Evolutionary conservation across 2,888 invertebrate genomes (phyloP), one percentile per base, ranked within the genome.

Genomic region (Limnephilus marmoratus): DNA sequence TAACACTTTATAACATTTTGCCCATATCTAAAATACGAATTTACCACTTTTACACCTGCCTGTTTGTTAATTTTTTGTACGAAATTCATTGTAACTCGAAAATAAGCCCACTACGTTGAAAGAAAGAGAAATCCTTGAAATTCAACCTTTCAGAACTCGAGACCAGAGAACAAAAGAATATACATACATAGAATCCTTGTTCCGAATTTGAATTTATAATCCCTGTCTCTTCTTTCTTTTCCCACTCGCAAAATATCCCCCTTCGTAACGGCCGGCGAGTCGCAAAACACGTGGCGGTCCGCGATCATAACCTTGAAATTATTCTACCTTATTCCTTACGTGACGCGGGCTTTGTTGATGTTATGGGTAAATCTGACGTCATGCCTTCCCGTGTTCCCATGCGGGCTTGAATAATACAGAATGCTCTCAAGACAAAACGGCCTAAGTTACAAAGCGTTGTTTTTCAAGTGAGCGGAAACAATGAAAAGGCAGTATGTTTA

Each of bases 141-240:
- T 37, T 37, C 18, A 37, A 34, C 83, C 68, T 68, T 83, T 83
- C 37, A 83, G 18, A 34, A 34, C 15, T 7, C 83, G 15, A 83
- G 37, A 68, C 68, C 68, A 24, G 24, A 68, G 86, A 86, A 86
- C 86, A 86, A 49, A 49, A 49, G 49, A 49, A 49, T 15, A 86
- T 49, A 12, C 45, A 45, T 12, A 45, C 45, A 86, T 49, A 29
- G 86, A 86, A 86, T 45, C 86, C 13, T 86, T 3, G 86, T 45
- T 86, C n/a, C 41, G 29, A 86, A 86, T 86, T 86, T 86, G 86
- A 86, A 86, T 86, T 86, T 86, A 41, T n/a, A 86, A 86, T 86
- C 86, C 86, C 86, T 15, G 86, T 37, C 45, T 34, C 45, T 45
- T 29, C 68, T 68, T 86, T 83, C 83, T 86, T 41, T 45, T 68